Evolutionary conservation across 2,888 invertebrate species (phyloP), one percentile per base, ranked within the genome.

Genomic region (Panzeria rudis): DNA sequence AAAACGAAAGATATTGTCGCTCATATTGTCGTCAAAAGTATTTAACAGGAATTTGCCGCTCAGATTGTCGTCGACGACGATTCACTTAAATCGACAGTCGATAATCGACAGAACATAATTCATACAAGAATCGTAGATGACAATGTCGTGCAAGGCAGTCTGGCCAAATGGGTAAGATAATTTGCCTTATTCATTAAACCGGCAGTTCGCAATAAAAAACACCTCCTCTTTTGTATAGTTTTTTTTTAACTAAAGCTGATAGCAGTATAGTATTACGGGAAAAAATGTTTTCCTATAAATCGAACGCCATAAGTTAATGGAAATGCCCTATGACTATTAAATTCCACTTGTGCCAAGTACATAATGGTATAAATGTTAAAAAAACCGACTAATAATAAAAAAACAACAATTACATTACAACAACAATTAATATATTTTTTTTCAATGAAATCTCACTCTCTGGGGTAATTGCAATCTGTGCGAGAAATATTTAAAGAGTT

Each of bases 311-410:
- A 76, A 71, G 20, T 56, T 64, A 56, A 82, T 82, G 54, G 41
- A 71, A 71, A 82, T 82, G 56, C 77, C 80, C 77, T 81, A 56
- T 77, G 69, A 78, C 62, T 73, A 62, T 52, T 62, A 41, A 81
- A 81, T 61, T 69, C 15, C 50, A 54, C 17, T 69, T 81, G 85
- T 85, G 73, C 85, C 82, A 85, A 73, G 85, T 75, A 85, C 85
- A 50, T 29, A 81, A 59, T 85, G 85, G 85, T 78, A 78, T 81
- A 50, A 47, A 20, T 59, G n/a, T 61, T 35, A 23, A 71, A 13
- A 54, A 61, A 13, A 50, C 2, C 29, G 13, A 47, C 8, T 47
- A 64, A 8, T 47, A 32, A 68, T 9, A 50, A 72, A 29, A n/a
- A 25, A 44, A n/a, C 3, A 35, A 62, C 15, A 69, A 52, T 44